phyloP scores from a whole-genome alignment of 2,888 invertebrate species.

The Hirtodrosophila confusa region DNA sequence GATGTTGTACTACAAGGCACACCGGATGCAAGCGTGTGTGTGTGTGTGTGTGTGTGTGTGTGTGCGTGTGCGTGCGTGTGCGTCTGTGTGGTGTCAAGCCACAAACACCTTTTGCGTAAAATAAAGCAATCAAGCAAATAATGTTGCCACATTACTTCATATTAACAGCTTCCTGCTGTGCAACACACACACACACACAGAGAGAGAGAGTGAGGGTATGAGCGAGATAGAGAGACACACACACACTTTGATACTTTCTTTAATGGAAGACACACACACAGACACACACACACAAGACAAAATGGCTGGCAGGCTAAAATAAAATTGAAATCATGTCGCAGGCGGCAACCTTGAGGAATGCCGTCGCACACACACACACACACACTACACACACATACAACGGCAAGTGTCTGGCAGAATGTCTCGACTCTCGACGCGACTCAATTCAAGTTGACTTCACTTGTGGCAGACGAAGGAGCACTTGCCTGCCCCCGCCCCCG shows the following conservation, averaged over 20 bases:
- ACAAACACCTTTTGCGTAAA: conserved; percentile 80
- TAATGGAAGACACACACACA: conserved; percentile 53
- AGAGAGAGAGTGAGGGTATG: conserved; percentile 4
- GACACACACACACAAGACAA: conserved; percentile 35
- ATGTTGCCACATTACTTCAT: conserved; percentile 79
- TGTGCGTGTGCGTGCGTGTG: conserved; percentile 24
- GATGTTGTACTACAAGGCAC: conserved; percentile 48
- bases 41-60: conserved; percentile 13
- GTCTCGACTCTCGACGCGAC: conserved; percentile 74
- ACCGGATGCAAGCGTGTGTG: conserved; percentile 34
- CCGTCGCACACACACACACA: conserved; percentile 54
- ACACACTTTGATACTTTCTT: conserved; percentile 55
- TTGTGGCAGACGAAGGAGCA: conserved; percentile 17
- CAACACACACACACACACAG: conserved; percentile 19
- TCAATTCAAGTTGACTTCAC: conserved; percentile 58
- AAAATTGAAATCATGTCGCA: conserved; percentile 76
- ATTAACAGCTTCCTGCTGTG: conserved; percentile 73
- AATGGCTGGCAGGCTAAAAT: conserved; percentile 66
- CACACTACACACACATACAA: conserved; percentile 29
- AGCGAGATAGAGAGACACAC: conserved; percentile 7
- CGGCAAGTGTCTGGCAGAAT: conserved; percentile 72
- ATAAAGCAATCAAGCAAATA: conserved; percentile 81
- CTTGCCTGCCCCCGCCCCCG: conserved; percentile 27
- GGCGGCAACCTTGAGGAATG: conserved; percentile 82
- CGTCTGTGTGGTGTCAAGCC: conserved; percentile 70